These are phyloP conservation scores for Pyrrhia umbra DNA, from an alignment of 2,888 invertebrate genomes.

Conservation along the genomic window DNA sequence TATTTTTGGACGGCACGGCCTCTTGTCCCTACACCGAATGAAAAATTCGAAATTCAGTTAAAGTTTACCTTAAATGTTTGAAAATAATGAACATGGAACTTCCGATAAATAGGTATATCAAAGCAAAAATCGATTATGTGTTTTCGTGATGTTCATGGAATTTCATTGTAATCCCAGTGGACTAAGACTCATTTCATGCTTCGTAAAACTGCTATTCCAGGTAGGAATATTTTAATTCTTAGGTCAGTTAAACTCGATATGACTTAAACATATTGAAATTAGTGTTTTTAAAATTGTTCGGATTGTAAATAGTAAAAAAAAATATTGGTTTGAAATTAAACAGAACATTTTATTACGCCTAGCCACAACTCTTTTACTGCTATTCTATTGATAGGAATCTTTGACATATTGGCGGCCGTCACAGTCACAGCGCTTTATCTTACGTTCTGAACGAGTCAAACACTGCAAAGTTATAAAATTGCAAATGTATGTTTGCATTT, in stretches of 20 bases:
- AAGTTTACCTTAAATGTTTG: no score
- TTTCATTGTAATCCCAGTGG: not conserved
- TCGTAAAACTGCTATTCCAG: not conserved
- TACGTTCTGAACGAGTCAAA: not conserved
- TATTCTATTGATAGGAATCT: constrained; percentile 25
- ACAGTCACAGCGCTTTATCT: constrained; percentile 23
- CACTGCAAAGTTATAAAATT: not conserved
- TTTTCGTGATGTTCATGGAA: constrained; percentile 60
- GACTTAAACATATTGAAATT: not conserved
- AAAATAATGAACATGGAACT: no score
- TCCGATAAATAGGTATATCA: no score
- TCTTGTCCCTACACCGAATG: no score
- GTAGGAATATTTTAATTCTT: not conserved
- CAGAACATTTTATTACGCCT: constrained; percentile 38
- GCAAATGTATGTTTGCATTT: not conserved
- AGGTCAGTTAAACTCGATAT: not conserved
- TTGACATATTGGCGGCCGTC: constrained; percentile 16
- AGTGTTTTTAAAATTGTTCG: not conserved
- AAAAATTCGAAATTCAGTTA: no score
- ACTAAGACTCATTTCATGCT: not conserved
- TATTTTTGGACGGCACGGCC: no score
- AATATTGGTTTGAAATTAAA: constrained; percentile 22
- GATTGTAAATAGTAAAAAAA: constrained; percentile 13
- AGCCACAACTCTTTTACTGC: constrained; percentile 14
- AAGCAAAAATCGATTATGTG: constrained; percentile 62